phyloP scores from a whole-genome alignment of 2,888 invertebrate species.

The Cantharis rufa region DNA sequence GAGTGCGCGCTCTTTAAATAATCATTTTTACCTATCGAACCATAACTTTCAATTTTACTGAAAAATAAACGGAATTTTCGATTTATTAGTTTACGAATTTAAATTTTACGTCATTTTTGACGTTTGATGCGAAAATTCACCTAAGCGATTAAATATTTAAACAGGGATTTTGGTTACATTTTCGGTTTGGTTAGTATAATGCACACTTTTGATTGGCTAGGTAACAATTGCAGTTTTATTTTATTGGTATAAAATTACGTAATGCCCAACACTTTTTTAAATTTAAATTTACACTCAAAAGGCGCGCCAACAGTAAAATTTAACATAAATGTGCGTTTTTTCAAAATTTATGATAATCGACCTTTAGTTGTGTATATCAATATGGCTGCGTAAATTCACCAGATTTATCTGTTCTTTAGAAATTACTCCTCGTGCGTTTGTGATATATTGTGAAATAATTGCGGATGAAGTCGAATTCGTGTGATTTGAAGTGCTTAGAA shows the following conservation, averaged over 20 bases:
- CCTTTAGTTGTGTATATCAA: background rate
- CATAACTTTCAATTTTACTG: background rate
- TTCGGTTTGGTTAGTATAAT: background rate
- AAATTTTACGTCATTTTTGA: background rate
- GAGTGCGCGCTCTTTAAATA: slow-evolving; percentile 10
- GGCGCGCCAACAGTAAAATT: background rate
- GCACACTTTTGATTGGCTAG: background rate
- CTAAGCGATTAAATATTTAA: background rate
- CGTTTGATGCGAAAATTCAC: background rate
- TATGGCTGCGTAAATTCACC: background rate
- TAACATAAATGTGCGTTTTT: background rate
- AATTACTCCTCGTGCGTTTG: no score
- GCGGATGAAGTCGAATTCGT: background rate
- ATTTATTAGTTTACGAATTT: background rate
- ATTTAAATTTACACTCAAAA: background rate
- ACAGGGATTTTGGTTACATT: background rate
- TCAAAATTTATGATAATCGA: background rate
- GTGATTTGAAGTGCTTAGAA: background rate
- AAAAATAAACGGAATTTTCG: background rate
- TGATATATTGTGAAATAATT: background rate
- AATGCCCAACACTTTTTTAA: background rate
- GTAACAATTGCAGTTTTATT: background rate
- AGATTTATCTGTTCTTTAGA: background rate
- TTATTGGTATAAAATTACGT: background rate
- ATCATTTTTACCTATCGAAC: background rate